Conservation (phyloP, 2,113 vertebrate species). For the Psilopogon haemacephalus region DNA sequence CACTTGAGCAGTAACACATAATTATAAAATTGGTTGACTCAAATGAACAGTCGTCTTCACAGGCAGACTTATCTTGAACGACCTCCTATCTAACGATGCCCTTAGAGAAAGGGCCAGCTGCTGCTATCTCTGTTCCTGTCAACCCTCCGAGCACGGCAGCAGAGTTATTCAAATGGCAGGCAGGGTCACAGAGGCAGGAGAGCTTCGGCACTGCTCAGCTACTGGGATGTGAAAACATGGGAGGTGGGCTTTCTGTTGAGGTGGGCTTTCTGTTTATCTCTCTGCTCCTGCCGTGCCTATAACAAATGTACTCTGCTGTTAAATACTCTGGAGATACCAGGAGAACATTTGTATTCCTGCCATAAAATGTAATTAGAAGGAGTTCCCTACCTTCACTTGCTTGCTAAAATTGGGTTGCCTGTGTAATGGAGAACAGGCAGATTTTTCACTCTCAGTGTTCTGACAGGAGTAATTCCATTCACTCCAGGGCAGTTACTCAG, state of each 20-base stretch:
- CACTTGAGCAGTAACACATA: conserved; percentile 36
- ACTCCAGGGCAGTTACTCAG: background rate
- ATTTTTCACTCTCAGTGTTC: background rate
- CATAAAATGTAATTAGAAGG: background rate
- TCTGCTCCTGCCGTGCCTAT: background rate
- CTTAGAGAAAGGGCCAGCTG: background rate
- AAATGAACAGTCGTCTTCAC: conserved; percentile 25
- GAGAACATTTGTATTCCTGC: background rate
- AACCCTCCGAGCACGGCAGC: background rate
- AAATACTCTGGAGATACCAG: background rate
- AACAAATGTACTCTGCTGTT: background rate
- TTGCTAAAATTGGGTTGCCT: background rate
- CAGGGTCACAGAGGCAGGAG: background rate
- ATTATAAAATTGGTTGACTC: conserved; percentile 64
- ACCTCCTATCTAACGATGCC: background rate
- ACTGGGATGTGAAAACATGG: background rate
- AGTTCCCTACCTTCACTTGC: background rate
- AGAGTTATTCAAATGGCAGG: background rate
- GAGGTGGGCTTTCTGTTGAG: background rate
- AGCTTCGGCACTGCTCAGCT: background rate
- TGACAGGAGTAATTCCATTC: background rate
- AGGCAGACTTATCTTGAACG: conserved; percentile 49
- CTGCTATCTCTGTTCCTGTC: background rate
- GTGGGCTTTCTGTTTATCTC: background rate
- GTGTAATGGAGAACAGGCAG: background rate